These are phyloP conservation scores for Nephrotoma flavescens DNA, from an alignment of 2,888 invertebrate species.

Conservation along the genomic window DNA sequence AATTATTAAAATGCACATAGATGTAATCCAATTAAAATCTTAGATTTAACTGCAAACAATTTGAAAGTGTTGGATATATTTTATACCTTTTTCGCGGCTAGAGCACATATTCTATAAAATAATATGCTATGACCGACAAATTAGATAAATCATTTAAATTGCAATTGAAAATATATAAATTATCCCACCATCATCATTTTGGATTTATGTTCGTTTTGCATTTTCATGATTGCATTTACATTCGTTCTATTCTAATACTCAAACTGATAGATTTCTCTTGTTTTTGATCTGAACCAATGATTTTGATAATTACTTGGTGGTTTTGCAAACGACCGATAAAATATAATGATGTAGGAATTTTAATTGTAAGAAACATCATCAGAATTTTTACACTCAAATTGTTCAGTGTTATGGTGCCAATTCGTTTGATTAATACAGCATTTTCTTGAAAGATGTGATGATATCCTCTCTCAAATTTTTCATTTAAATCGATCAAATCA, in stretches of 20 bases:
- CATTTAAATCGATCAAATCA: no score
- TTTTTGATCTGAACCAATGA: background rate
- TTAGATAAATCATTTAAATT: background rate
- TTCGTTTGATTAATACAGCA: no score
- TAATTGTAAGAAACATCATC: no score
- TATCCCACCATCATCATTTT: background rate
- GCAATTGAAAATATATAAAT: background rate
- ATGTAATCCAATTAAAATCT: background rate
- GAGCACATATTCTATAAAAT: background rate
- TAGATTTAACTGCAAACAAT: background rate
- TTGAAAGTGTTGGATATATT: background rate
- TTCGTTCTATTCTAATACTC: conserved; percentile 22
- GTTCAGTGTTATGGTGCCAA: no score
- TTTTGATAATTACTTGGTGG: background rate
- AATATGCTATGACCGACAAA: background rate
- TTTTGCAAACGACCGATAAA: background rate
- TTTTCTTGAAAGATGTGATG: no score
- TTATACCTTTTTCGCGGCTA: background rate
- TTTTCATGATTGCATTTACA: background rate
- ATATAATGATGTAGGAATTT: no score
- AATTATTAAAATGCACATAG: background rate
- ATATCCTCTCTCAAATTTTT: no score
- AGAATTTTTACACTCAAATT: no score
- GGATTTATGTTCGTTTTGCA: background rate
- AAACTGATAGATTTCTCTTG: background rate